A percentile compares a stretch with the other conserved stretches of the same genome.
Conservation (phyloP, 2,113 vertebrate genomes). For the Bothrops jararaca region DNA sequence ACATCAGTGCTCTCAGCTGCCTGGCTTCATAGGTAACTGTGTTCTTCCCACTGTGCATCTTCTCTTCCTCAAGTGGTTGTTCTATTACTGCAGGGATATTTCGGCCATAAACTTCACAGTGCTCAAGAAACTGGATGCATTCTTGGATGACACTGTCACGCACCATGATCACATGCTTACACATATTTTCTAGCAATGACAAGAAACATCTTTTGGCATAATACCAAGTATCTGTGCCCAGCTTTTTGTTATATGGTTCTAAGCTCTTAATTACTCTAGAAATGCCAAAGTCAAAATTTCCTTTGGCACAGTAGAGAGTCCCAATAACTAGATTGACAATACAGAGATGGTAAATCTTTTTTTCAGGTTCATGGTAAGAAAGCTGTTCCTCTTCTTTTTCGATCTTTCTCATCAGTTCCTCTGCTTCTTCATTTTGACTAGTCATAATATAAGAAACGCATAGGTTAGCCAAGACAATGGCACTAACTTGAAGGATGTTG, state of each 20-base stretch:
- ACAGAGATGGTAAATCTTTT: constrained; percentile 92
- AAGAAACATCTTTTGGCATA: constrained; percentile 95
- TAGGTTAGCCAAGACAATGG: constrained; percentile 92
- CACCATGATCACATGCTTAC: constrained; percentile 90
- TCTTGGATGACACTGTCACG: constrained; percentile 83
- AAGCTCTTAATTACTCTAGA: constrained; percentile 95
- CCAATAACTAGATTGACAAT: constrained; percentile 98
- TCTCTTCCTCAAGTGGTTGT: constrained; percentile 88
- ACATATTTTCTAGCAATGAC: constrained; percentile 94
- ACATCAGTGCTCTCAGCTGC: constrained; percentile 86
- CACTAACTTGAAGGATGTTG: constrained; percentile 88
- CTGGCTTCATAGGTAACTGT: constrained; percentile 93
- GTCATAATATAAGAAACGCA: constrained; percentile 97
- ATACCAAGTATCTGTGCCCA: constrained; percentile 96
- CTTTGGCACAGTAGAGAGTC: constrained; percentile 93
- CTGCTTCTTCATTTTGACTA: constrained; percentile 92
- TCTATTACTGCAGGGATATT: constrained; percentile 87
- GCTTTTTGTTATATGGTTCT: constrained; percentile 93
- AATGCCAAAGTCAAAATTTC: constrained; percentile 96
- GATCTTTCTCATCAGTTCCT: constrained; percentile 94
- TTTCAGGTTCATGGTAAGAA: constrained; percentile 86
- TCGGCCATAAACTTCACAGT: constrained; percentile 87
- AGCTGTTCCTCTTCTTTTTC: constrained; percentile 95
- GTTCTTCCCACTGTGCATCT: constrained; percentile 85
- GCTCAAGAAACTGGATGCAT: constrained; percentile 90